Conservation (phyloP, 1,140 invertebrate species). For the Drosophila ironensis region DNA sequence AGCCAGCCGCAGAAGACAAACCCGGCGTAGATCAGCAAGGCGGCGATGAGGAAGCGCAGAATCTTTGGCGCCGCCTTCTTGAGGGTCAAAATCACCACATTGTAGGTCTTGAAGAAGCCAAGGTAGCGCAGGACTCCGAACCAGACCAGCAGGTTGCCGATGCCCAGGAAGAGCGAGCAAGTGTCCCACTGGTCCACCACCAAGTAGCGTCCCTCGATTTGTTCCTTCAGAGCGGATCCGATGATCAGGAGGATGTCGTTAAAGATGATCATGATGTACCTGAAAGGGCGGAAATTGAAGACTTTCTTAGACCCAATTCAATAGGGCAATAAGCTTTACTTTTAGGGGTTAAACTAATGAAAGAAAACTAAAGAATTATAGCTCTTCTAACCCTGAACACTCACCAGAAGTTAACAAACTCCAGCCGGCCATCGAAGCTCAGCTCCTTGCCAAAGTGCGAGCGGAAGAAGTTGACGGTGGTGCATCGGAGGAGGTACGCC, state of each 20-base stretch:
- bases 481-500: conserved; percentile 92
- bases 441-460: conserved; percentile 87
- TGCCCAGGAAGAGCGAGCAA: conserved; percentile 96
- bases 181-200: conserved; percentile 95
- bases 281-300: conserved; percentile 6
- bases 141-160: conserved; percentile 98
- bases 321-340: too few relatives aligned
- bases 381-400: not conserved
- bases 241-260: conserved; percentile 97
- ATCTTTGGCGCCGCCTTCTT: conserved; percentile 96
- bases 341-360: too few relatives aligned
- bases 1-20: conserved; percentile 99
- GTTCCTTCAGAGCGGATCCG: conserved; percentile 96
- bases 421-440: conserved; percentile 90
- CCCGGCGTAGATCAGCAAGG: conserved; percentile 94
- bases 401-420: conserved; percentile 97
- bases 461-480: conserved; percentile 93
- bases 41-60: conserved; percentile 95
- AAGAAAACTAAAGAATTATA: too few relatives aligned
- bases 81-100: conserved; percentile 97
- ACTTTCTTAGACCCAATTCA: too few relatives aligned
- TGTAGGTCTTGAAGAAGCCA: conserved; percentile 99
- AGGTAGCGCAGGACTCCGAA: conserved; percentile 98
- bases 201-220: conserved; percentile 94
- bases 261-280: conserved; percentile 97